Conservation (phyloP, 2,113 vertebrate genomes). For the Opisthocomus hoazin region DNA sequence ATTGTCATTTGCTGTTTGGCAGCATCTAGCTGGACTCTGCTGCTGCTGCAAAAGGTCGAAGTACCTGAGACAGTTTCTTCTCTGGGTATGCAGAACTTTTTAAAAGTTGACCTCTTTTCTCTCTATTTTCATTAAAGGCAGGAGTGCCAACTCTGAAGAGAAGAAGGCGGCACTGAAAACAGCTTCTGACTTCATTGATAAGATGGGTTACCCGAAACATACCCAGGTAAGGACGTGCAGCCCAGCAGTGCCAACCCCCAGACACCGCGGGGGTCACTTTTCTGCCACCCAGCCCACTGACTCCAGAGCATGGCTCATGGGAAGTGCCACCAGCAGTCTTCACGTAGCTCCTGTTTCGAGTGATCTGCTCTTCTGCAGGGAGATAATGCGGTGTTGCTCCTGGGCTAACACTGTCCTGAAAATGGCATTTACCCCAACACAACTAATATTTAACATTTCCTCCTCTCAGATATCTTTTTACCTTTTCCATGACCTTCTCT, state of each 20-base stretch:
- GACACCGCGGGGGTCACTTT: background rate
- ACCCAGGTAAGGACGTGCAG: conserved; percentile 76
- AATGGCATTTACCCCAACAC: background rate
- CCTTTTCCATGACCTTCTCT: background rate
- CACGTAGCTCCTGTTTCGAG: background rate
- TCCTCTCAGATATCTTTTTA: background rate
- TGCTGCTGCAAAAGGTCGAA: background rate
- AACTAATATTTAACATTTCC: background rate
- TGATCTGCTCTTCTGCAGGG: background rate
- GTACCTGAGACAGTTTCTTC: background rate
- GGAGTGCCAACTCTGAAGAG: conserved; percentile 88
- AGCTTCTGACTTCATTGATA: conserved; percentile 92
- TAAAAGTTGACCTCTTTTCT: background rate
- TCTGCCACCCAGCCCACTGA: background rate
- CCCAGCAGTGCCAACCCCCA: background rate
- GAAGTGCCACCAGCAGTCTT: background rate
- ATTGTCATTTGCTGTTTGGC: background rate
- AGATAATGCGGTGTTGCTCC: background rate
- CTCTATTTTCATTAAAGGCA: conserved; percentile 70
- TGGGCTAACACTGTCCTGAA: background rate
- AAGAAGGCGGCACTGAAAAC: conserved; percentile 89
- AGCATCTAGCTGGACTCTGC: background rate
- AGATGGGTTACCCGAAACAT: conserved; percentile 92
- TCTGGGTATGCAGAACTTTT: background rate
- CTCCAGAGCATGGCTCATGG: accelerated